Base-by-base conservation (phyloP, 2,797 vertebrate species). In the Oceanodroma leucorhoa region DNA sequence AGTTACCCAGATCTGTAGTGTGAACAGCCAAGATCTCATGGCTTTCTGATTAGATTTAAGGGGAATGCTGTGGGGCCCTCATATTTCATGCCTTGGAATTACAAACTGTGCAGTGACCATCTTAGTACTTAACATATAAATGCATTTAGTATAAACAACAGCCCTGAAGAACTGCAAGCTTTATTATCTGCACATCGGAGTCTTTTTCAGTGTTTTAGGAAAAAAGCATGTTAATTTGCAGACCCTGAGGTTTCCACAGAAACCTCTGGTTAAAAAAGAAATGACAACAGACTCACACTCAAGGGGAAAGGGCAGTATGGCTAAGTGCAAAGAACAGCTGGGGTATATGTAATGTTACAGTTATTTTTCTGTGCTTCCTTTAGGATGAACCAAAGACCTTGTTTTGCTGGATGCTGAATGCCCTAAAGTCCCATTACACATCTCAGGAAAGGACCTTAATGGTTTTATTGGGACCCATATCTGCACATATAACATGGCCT, bases 401-500 rank as follows among this genome's bases (percentile, higher is more conserved):
- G 60, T 71, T 96, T 91, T 95, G 57, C 60, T 93, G 81, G 55
- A 83, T 89, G 88, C 27, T 65, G 71, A 87, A 94, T 91, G 88
- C 75, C 65, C 75, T 90, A 0, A 94, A 95, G 86, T 92, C 75
- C 78, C 62, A 87, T 87, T 78, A 93, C 69, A 78, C 2, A 3
- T 81, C 65, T 89, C 81, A 75, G 90, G 64, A 89, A 96, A 92
- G 67, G 67, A 80, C 65, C 72, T 85, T 89, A 91, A 91, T 94
- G 67, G 57, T 95, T 95, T 97, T 96, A 87, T 76, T 93, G 50
- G 89, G 67, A 93, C 50, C 61, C 71, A 60, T 85, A 90, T 96
- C 90, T 83, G 46, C 73, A 90, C 83, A 87, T 85, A 88, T 92
- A 96, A 93, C 78, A 91, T 51, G 88, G 92, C 85, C 93, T 96